phyloP scores from a whole-genome alignment of 2,113 vertebrate genomes.

The Marcusenius ussheri region DNA sequence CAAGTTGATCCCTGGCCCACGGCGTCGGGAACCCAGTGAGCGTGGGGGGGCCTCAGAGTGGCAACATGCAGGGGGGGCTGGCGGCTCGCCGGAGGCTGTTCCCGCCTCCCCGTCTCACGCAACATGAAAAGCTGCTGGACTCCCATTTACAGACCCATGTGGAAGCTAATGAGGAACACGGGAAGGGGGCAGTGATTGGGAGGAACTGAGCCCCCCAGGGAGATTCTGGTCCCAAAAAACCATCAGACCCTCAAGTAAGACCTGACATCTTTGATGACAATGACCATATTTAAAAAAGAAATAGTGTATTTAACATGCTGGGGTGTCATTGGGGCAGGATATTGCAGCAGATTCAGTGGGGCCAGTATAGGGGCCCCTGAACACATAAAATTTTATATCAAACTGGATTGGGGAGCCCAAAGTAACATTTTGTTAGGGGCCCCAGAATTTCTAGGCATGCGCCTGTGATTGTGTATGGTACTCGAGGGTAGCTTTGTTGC shows the following conservation, averaged over 20 bases:
- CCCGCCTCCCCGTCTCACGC: not conserved
- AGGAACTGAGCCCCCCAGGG: not conserved
- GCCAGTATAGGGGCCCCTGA: not conserved
- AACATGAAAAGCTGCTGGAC: not conserved
- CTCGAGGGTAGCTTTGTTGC: not conserved
- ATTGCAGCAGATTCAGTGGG: not conserved
- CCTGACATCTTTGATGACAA: not conserved
- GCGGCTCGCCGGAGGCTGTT: not conserved
- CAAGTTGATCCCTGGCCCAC: not conserved
- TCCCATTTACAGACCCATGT: not conserved
- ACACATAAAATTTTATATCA: not conserved
- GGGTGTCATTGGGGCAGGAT: not conserved
- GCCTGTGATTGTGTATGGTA: not conserved
- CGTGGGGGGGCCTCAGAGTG: not conserved
- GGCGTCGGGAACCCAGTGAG: not conserved
- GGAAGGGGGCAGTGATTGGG: not conserved
- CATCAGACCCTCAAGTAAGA: not conserved
- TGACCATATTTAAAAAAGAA: not conserved
- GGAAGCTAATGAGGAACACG: not conserved
- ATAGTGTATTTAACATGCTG: not conserved
- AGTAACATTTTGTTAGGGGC: no score
- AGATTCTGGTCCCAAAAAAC: not conserved
- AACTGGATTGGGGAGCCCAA: not conserved
- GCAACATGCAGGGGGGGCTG: not conserved
- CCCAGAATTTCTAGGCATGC: not conserved